Percentiles rank a stretch among this genome's conserved stretches.
These are phyloP conservation scores for Manduca sexta DNA, from an alignment of 1,140 invertebrate genomes.

Conservation along the genomic window DNA sequence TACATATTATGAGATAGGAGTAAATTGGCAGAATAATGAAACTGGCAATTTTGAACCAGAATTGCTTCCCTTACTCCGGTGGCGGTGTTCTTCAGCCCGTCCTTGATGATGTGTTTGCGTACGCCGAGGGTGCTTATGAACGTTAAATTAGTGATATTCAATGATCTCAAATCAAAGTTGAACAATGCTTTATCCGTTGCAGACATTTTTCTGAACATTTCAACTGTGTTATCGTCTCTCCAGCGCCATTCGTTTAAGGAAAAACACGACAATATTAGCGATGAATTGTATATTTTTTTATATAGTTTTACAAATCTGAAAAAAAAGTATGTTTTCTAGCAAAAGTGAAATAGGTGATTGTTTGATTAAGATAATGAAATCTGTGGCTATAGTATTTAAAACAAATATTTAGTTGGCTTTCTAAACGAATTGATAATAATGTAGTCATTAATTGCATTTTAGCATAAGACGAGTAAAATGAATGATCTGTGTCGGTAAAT, in stretches of 20 bases:
- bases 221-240: constrained; percentile 10
- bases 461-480: no score
- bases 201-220: constrained; percentile 7
- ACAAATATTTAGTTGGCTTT: no score
- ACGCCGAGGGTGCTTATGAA: constrained; percentile 17
- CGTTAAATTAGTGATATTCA: constrained; percentile 5
- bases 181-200: constrained; percentile 16
- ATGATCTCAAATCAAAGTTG: constrained; percentile 16
- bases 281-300: constrained; percentile 10
- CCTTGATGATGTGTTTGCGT: constrained; percentile 25
- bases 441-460: no score
- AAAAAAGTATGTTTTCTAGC: no score
- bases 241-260: constrained; percentile 16
- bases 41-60: constrained; percentile 2
- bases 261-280: constrained; percentile 11
- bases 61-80: constrained; percentile 15
- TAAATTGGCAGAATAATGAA: background rate
- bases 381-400: no score
- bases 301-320: constrained; percentile 23
- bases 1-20: no score
- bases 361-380: no score
- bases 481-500: no score
- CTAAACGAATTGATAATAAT: no score
- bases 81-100: constrained; percentile 12
- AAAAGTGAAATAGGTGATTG: no score